phyloP scores from a whole-genome alignment of 2,888 invertebrate genomes.

The Uloborus plumipes region DNA sequence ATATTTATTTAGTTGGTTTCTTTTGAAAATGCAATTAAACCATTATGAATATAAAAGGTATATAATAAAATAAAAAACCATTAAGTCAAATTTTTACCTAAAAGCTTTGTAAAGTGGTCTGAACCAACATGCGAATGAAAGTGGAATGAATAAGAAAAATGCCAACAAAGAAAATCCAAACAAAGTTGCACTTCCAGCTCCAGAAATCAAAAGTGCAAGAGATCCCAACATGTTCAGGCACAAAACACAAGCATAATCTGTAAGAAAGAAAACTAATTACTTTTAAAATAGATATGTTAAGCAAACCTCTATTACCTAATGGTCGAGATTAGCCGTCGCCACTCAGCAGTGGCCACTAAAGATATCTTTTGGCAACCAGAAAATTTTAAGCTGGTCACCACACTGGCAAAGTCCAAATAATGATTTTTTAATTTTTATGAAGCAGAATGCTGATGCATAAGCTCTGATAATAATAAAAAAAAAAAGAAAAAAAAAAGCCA shows the following conservation, averaged over 20 bases:
- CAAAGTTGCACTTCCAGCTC: slow-evolving; percentile 75
- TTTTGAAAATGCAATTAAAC: no score
- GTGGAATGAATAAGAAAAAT: slow-evolving; percentile 90
- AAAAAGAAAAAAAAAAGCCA: no score
- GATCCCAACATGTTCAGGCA: slow-evolving; percentile 88
- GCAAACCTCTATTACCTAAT: slow-evolving; percentile 6
- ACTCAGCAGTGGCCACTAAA: no score
- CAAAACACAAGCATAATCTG: slow-evolving; percentile 91
- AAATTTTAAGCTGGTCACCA: no score
- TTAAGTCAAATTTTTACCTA: slow-evolving; percentile 73
- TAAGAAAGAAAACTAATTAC: slow-evolving; percentile 70
- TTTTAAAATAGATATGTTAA: background rate
- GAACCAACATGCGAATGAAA: slow-evolving; percentile 99
- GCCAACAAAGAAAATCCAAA: slow-evolving; percentile 93
- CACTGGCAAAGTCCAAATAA: no score
- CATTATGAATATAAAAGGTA: slow-evolving; percentile 92
- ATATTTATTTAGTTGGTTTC: no score
- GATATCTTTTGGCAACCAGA: no score
- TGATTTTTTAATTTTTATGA: no score
- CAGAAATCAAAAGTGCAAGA: slow-evolving; percentile 78
- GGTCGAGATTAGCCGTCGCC: no score
- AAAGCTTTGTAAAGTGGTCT: slow-evolving; percentile 99
- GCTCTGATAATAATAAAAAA: no score
- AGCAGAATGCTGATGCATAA: no score
- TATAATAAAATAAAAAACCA: slow-evolving; percentile 89